Evolutionary conservation across 2,888 invertebrate genomes (phyloP).

Genomic region (Elysia crispata): DNA sequence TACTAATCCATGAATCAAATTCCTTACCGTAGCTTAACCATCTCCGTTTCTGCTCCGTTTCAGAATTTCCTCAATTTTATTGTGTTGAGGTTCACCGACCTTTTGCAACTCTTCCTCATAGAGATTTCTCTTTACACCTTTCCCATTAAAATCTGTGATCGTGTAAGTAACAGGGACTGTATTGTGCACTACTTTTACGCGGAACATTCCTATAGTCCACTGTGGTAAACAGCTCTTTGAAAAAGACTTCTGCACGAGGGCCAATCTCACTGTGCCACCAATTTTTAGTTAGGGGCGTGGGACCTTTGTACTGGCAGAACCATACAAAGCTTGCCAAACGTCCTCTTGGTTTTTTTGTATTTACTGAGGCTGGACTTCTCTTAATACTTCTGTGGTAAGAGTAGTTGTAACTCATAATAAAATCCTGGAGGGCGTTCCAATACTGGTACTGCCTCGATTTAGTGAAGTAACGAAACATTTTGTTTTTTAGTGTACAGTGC

Average conservation of each 20-base stretch:
- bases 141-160: conserved; percentile 45
- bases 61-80: conserved; percentile 50
- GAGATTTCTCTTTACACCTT: conserved; percentile 12
- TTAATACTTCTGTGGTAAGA: conserved; percentile 50
- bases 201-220: conserved; percentile 54
- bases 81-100: conserved; percentile 35
- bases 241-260: conserved; percentile 37
- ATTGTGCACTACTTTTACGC: conserved; percentile 35
- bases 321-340: conserved; percentile 42
- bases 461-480: conserved; percentile 53
- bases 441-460: conserved; percentile 38
- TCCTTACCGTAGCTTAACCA: conserved; percentile 45
- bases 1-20: conserved; percentile 44
- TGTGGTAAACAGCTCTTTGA: conserved; percentile 52
- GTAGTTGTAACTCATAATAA: conserved; percentile 52
- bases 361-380: conserved; percentile 49
- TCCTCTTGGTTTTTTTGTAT: conserved; percentile 40
- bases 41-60: not conserved
- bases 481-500: conserved; percentile 56
- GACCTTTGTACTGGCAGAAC: not conserved
- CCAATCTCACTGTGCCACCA: no score
- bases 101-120: conserved; percentile 47
- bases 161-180: conserved; percentile 36
- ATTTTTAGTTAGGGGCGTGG: not conserved
- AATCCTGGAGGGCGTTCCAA: conserved; percentile 45